A percentile compares a stretch with the other conserved stretches of the same genome.
phyloP scores from a whole-genome alignment of 1,140 invertebrate species.

The Adoxophyes honmai region DNA sequence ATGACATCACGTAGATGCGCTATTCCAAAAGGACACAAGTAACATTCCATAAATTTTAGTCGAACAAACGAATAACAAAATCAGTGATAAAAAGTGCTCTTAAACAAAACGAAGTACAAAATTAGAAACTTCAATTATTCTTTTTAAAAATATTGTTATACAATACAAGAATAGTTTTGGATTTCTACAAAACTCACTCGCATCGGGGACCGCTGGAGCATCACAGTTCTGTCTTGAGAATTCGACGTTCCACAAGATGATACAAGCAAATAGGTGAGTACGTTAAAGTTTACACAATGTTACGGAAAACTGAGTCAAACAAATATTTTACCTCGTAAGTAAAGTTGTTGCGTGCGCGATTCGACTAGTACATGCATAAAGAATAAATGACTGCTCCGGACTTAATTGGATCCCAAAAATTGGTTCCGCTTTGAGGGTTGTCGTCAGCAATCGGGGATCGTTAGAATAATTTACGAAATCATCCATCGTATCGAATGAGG shows the following conservation, averaged over 20 bases:
- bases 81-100: conserved; percentile 51
- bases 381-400: too few relatives aligned
- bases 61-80: conserved; percentile 44
- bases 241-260: conserved; percentile 53
- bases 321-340: too few relatives aligned
- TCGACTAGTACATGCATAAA: too few relatives aligned
- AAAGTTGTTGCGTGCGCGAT: too few relatives aligned
- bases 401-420: too few relatives aligned
- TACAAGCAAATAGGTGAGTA: conserved; percentile 60
- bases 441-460: neutral
- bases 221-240: conserved; percentile 18
- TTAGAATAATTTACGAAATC: neutral
- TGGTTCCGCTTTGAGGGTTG: too few relatives aligned
- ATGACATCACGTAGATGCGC: neutral
- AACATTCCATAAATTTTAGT: conserved; percentile 30
- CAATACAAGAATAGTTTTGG: conserved; percentile 10
- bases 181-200: neutral
- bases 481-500: neutral
- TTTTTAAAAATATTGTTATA: conserved; percentile 6
- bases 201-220: neutral
- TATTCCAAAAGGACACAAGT: conserved; percentile 52
- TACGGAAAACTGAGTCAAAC: neutral
- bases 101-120: conserved; percentile 46
- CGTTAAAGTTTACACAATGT: neutral
- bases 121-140: conserved; percentile 20